Evolutionary conservation across 2,888 invertebrate species (phyloP).

Genomic region (Nomada hirtipes): DNA sequence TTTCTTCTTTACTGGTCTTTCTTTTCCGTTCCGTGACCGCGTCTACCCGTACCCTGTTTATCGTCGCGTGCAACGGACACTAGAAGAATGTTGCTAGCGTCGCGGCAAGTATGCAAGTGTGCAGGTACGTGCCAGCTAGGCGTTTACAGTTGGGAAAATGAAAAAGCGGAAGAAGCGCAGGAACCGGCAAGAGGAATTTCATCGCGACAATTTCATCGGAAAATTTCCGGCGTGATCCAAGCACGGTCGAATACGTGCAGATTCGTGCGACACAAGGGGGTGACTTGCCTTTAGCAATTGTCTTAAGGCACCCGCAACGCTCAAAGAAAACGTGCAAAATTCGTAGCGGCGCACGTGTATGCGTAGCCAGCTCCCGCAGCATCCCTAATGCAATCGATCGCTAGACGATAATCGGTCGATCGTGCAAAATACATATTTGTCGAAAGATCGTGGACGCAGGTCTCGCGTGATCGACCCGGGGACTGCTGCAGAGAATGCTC

Average conservation of each 20-base stretch:
- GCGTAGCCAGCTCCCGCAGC: too few relatives aligned
- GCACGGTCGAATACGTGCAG: not conserved
- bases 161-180: slow-evolving; percentile 3
- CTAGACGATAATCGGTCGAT: not conserved
- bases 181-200: not conserved
- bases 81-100: too few relatives aligned
- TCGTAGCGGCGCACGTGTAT: too few relatives aligned
- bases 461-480: not conserved
- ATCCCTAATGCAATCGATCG: not conserved
- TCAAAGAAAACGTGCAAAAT: not conserved
- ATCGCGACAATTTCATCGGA: too few relatives aligned
- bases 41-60: not conserved
- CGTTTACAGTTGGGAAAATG: not conserved
- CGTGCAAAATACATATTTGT: not conserved
- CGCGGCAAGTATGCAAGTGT: too few relatives aligned
- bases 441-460: not conserved
- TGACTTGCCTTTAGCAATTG: slow-evolving; percentile 75
- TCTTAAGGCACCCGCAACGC: slow-evolving; percentile 74
- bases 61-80: too few relatives aligned
- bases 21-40: not conserved
- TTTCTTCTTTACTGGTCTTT: slow-evolving; percentile 22
- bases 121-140: too few relatives aligned
- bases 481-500: not conserved
- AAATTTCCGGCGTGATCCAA: not conserved
- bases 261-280: slow-evolving; percentile 26